A percentile compares a stretch with the other conserved stretches of the same genome.
phyloP scores from a whole-genome alignment of 2,113 vertebrate species.

The Orthochromis malagaraziensis region DNA sequence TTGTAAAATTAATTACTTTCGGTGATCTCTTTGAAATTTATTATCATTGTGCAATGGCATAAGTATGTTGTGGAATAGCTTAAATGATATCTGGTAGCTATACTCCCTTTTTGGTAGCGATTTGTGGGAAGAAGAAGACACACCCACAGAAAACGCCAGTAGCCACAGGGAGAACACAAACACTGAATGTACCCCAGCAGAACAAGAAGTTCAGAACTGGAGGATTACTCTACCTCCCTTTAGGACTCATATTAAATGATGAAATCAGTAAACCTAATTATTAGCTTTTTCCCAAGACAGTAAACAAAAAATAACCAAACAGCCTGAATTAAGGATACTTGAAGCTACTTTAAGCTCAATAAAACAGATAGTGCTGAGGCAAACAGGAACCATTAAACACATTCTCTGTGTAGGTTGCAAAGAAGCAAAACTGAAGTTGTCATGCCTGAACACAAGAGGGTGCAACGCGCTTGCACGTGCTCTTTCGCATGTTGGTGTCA shows the following conservation, averaged over 20 bases:
- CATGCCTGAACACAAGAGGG: conserved; percentile 14
- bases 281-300: background rate
- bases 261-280: background rate
- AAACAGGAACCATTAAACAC: background rate
- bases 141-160: background rate
- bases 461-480: background rate
- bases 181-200: background rate
- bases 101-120: background rate
- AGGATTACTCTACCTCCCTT: background rate
- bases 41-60: background rate
- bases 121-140: background rate
- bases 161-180: background rate
- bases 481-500: background rate
- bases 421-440: background rate
- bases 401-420: background rate
- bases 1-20: background rate
- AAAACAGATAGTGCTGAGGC: background rate
- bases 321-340: background rate
- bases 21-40: background rate
- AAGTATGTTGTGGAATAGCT: background rate
- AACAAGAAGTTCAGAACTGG: background rate
- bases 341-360: background rate
- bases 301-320: background rate
- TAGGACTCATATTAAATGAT: background rate
- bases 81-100: background rate